Percentiles rank a stretch among this genome's conserved stretches.
phyloP scores from a whole-genome alignment of 2,888 invertebrate genomes.

The Campoplex capitator region DNA sequence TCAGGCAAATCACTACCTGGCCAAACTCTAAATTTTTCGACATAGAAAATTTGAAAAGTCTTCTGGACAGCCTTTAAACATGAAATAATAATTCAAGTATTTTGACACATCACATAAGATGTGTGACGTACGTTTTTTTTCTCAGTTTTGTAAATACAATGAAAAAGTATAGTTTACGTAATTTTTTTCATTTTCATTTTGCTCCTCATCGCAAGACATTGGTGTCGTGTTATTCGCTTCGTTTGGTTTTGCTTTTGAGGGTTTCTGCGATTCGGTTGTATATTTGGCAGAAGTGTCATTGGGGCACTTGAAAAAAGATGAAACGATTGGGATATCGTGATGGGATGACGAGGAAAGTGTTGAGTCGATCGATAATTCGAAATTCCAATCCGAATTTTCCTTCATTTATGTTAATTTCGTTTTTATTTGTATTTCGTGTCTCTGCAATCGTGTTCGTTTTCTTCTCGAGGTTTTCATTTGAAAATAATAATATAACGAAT shows the following conservation, averaged over 20 bases:
- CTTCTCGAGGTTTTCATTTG: not conserved
- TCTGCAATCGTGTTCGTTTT: not conserved
- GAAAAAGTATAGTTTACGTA: no score
- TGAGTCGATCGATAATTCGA: not conserved
- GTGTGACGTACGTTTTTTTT: no score
- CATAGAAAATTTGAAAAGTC: no score
- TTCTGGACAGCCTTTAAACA: no score
- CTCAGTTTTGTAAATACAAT: no score
- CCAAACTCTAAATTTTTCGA: no score
- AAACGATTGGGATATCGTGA: slow-evolving; percentile 24
- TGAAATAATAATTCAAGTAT: no score
- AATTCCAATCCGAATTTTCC: not conserved
- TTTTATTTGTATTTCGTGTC: not conserved
- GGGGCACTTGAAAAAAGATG: not conserved
- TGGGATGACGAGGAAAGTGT: slow-evolving; percentile 27
- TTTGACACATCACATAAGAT: no score
- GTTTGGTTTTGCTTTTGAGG: not conserved
- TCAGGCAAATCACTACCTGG: no score
- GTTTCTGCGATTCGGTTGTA: slow-evolving; percentile 19
- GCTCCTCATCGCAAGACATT: slow-evolving; percentile 24
- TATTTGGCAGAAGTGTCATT: slow-evolving; percentile 41
- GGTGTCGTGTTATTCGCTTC: slow-evolving; percentile 62
- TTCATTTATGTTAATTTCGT: not conserved
- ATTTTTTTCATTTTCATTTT: slow-evolving; percentile 2
- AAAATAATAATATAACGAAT: not conserved